Percentiles rank a stretch among this genome's conserved stretches.
Evolutionary conservation across 2,797 vertebrate genomes (phyloP).

Genomic region (Syncerus caffer): DNA sequence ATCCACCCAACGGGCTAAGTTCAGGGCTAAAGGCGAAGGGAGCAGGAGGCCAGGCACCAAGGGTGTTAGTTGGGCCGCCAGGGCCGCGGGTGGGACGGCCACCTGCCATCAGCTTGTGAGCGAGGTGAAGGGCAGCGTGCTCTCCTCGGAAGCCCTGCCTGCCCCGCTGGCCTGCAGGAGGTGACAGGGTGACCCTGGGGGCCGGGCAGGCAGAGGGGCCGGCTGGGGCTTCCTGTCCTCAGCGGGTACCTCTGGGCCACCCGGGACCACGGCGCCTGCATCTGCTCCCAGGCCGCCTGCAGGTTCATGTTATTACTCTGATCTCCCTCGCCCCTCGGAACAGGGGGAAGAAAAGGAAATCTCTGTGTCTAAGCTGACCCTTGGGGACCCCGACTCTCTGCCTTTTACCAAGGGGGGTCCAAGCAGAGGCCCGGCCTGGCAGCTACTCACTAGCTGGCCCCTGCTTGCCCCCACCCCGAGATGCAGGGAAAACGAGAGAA

Average conservation of each 20-base stretch:
- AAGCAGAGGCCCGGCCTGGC: neutral
- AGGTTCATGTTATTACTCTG: neutral
- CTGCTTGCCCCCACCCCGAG: neutral
- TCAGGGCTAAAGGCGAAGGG: neutral
- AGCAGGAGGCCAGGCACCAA: neutral
- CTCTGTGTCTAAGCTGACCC: neutral
- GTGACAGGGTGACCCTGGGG: neutral
- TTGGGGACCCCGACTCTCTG: neutral
- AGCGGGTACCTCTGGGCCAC: neutral
- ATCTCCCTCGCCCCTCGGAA: neutral
- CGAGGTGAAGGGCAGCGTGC: neutral
- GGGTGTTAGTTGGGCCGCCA: neutral
- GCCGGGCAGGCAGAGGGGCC: neutral
- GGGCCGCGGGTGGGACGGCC: neutral
- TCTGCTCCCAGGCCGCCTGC: neutral
- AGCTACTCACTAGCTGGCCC: neutral
- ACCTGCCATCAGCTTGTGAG: neutral
- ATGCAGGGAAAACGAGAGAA: constrained; percentile 9
- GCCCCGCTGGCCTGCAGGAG: neutral
- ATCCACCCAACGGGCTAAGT: neutral
- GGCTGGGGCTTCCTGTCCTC: neutral
- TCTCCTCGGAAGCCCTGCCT: neutral
- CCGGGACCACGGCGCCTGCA: neutral
- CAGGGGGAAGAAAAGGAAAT: neutral
- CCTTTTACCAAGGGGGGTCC: neutral